Evolutionary conservation across 2,113 vertebrate genomes (phyloP).

Genomic region (human (Homo sapiens)): GRCh38 chr12:82965501-82966000

Average conservation of each 20-base stretch:
- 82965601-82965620: conserved; percentile 94
- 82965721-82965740: conserved; percentile 97
- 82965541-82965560: conserved; percentile 81
- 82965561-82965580: conserved; percentile 99
- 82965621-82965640: conserved; percentile 96
- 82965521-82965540: not conserved
- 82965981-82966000: not conserved
- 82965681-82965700: conserved; percentile 98
- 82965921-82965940: not conserved
- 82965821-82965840: not conserved
- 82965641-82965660: conserved; percentile 98
- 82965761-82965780: too few species aligned
- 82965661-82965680: conserved; percentile 99
- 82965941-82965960: not conserved
- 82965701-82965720: conserved; percentile 98
- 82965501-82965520: not conserved
- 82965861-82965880: not conserved
- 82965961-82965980: not conserved
- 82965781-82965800: not conserved
- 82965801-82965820: not conserved
- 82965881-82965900: not conserved
- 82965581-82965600: conserved; percentile 98
- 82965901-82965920: not conserved
- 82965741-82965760: conserved; percentile 85
- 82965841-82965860: not conserved